phyloP scores from a whole-genome alignment of 2,113 vertebrate genomes.

The Seriola rivoliana region DNA sequence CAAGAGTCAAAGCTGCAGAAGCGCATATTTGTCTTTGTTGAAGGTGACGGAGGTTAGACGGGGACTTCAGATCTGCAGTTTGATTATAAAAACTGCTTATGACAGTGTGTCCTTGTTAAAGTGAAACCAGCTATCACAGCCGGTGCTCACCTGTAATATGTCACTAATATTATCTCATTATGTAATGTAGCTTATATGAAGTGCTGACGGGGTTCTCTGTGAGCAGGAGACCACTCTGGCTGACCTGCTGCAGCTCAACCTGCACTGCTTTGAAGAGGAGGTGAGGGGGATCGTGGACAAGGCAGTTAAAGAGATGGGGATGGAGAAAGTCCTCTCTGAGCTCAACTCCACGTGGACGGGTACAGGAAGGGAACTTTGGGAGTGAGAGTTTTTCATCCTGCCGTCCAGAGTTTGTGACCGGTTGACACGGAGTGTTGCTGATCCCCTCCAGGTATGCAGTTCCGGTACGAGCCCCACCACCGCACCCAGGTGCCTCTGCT shows the following conservation, averaged over 20 bases:
- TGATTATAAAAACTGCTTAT: constrained; percentile 5
- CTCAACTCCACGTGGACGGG: constrained; percentile 79
- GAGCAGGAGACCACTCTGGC: constrained; percentile 87
- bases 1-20: too few species aligned
- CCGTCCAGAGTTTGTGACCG: background rate
- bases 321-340: constrained; percentile 79
- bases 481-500: constrained; percentile 87
- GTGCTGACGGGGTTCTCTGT: background rate
- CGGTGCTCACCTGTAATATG: background rate
- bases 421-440: background rate
- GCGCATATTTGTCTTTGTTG: too few species aligned
- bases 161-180: constrained; percentile 4
- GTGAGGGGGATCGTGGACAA: constrained; percentile 92
- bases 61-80: background rate
- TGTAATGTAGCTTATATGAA: background rate
- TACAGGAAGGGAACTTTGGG: constrained; percentile 5
- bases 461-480: constrained; percentile 90
- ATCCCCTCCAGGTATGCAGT: constrained; percentile 84
- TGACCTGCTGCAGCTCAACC: constrained; percentile 91
- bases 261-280: constrained; percentile 93
- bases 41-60: too few species aligned
- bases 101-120: background rate
- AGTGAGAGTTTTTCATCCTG: background rate
- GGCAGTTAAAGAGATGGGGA: constrained; percentile 79
- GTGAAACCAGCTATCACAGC: constrained; percentile 7